Evolutionary conservation across 2,888 invertebrate species (phyloP).

Genomic region (Euphydryas editha): DNA sequence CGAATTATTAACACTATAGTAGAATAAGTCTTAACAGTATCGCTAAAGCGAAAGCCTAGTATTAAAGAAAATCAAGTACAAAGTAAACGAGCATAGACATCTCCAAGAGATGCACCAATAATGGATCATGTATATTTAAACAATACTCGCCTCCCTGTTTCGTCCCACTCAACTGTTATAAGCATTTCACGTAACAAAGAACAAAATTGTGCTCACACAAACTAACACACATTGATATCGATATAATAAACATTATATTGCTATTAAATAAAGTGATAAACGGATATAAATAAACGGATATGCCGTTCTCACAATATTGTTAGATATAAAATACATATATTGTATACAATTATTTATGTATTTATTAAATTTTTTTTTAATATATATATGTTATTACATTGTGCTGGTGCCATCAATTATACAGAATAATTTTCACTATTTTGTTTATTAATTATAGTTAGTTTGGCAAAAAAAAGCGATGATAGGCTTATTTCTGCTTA

Average conservation of each 20-base stretch:
- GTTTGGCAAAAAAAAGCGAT: conserved; percentile 75
- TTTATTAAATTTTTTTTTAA: conserved; percentile 44
- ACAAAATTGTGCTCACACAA: conserved; percentile 74
- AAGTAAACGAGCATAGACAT: conserved; percentile 10
- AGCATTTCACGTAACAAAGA: conserved; percentile 63
- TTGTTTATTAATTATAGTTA: conserved; percentile 55
- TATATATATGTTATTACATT: conserved; percentile 64
- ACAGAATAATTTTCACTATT: conserved; percentile 58
- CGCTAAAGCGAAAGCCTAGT: conserved; percentile 27
- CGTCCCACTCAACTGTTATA: conserved; percentile 70
- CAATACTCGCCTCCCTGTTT: conserved; percentile 68
- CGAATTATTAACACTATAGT: conserved; percentile 14
- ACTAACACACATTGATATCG: conserved; percentile 66
- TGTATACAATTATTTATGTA: conserved; percentile 52
- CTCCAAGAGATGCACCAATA: conserved; percentile 39
- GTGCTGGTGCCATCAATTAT: conserved; percentile 73
- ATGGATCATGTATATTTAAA: conserved; percentile 42
- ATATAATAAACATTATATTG: conserved; percentile 47
- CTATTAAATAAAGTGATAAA: conserved; percentile 64
- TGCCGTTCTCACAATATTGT: conserved; percentile 56
- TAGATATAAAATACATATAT: conserved; percentile 60
- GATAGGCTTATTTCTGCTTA: conserved; percentile 63
- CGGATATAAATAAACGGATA: no score
- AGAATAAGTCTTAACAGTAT: conserved; percentile 5
- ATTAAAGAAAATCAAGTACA: conserved; percentile 12